Base-by-base conservation (phyloP, 2,888 invertebrate genomes). In the Hemistola chrysoprasaria region DNA sequence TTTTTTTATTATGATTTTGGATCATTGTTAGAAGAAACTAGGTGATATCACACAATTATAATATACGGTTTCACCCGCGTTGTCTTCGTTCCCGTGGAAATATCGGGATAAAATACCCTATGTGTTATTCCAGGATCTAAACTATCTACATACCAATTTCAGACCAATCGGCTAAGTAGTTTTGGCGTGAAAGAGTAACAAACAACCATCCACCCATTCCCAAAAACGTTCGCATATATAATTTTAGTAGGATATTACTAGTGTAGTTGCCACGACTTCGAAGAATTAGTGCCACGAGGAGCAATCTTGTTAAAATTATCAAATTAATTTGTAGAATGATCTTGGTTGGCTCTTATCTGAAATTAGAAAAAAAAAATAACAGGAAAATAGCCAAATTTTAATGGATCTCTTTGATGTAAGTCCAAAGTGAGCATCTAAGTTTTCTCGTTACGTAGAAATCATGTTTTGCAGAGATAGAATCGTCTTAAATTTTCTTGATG, bases 381-480 rank as follows among this genome's bases (percentile, higher is more conserved):
- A n/a, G n/a, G n/a, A n/a, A n/a, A 45, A 38, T 29, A 39, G 27
- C 29, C 21, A 46, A 41, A 40, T 46, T 50, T 55, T 59, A 54
- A 68, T 59, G 52, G 50, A 42, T 57, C 53, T 52, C 62, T 73
- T 72, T 71, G 55, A 68, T 57, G 53, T 51, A 47, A 62, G 62
- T 64, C 65, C 60, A 59, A 76, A 73, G 71, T 73, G 71, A 65
- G 69, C 65, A 75, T 82, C 74, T 72, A 79, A 82, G 71, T 82
- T 81, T 64, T 33, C 38, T 26, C 40, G 28, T 45, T 55, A 50
- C 56, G 51, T 57, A 55, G 55, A 50, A 44, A 49, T 40, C 45
- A 51, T 49, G 49, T 50, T 56, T 57, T 26, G 50, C 29, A 47
- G 32, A n/a, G 34, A 46, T 43, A 32, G 24, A 28, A 21, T 29